Conservation (phyloP, 2,797 vertebrate species). For the Acanthis flammea region DNA sequence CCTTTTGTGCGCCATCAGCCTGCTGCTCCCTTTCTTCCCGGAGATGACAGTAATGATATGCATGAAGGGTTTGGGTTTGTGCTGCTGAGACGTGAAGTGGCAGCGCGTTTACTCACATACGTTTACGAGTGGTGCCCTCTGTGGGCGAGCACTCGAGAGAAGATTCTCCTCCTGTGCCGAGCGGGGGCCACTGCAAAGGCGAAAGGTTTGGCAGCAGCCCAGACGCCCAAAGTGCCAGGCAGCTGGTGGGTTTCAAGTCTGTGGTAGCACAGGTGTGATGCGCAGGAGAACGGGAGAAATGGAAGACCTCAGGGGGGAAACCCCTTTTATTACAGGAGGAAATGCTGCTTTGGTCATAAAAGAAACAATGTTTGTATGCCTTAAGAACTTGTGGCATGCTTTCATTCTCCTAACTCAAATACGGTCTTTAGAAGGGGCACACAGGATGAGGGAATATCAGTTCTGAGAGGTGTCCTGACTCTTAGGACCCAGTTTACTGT, state of each 20-base stretch:
- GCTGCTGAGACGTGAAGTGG: background rate
- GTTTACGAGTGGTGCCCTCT: constrained; percentile 12
- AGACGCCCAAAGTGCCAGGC: fast-evolving
- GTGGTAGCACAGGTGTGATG: background rate
- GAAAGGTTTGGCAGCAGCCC: background rate
- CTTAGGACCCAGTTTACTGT: background rate
- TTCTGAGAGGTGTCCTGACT: background rate
- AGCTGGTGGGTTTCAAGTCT: fast-evolving
- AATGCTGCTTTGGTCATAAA: background rate
- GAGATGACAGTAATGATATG: background rate
- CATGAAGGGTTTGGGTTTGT: background rate
- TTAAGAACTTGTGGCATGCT: fast-evolving
- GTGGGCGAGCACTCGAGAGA: background rate
- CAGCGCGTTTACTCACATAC: background rate
- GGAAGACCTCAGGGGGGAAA: background rate
- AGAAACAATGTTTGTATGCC: background rate
- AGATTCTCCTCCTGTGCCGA: background rate
- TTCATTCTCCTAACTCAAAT: background rate
- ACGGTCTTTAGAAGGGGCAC: background rate
- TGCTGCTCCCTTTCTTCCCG: background rate
- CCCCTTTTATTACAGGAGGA: background rate
- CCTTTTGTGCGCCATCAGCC: background rate
- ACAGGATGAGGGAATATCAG: background rate
- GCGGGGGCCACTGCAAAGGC: fast-evolving
- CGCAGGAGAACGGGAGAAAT: background rate